Conservation (phyloP, 1,140 invertebrate species). For the Apis laboriosa region DNA sequence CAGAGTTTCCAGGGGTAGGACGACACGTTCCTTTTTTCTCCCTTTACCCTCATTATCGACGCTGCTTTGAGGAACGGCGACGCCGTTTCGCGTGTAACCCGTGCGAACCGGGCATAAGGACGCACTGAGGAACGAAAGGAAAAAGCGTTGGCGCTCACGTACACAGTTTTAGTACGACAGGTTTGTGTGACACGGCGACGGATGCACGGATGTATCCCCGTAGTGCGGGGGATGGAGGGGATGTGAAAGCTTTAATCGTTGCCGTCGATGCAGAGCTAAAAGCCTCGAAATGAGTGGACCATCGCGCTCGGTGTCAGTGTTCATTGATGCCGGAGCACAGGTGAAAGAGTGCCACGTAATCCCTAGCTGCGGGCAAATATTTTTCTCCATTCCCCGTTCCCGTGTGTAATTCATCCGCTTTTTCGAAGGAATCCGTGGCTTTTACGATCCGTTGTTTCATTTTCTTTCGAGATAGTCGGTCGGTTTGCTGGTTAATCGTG, state of each 20-base stretch:
- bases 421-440: not conserved
- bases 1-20: constrained; percentile 19
- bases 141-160: not conserved
- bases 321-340: constrained; percentile 39
- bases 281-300: constrained; percentile 59
- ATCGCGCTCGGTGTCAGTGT: constrained; percentile 43
- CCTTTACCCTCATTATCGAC: constrained; percentile 54
- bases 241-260: constrained; percentile 56
- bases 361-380: constrained; percentile 3
- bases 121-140: constrained; percentile 29
- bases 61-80: constrained; percentile 49
- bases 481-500: too few relatives aligned
- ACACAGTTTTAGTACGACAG: not conserved
- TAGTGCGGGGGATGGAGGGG: not conserved
- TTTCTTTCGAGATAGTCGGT: too few relatives aligned
- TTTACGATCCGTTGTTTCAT: not conserved
- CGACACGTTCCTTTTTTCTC: constrained; percentile 32
- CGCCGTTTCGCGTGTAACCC: constrained; percentile 43
- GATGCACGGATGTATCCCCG: not conserved
- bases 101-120: constrained; percentile 46
- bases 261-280: constrained; percentile 61
- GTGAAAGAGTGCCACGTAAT: not conserved
- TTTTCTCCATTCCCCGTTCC: not conserved
- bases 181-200: not conserved
- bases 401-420: not conserved